Conservation (phyloP, 1,140 invertebrate genomes). For the Drosophila micromelanica region DNA sequence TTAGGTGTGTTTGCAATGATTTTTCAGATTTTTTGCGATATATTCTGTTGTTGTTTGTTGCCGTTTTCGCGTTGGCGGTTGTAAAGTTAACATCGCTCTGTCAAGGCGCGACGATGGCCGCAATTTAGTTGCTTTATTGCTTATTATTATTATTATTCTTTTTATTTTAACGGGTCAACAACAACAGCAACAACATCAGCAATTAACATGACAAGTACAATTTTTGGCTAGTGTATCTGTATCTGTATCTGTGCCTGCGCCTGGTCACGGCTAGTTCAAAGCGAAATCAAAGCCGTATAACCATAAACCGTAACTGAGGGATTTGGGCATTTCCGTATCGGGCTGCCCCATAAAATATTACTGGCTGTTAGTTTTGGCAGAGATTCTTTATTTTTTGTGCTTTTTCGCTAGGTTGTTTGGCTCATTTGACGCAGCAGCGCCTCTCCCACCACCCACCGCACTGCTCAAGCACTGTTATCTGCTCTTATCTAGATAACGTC, state of each 20-base stretch:
- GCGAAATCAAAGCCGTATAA: conserved; percentile 73
- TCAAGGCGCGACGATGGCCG: conserved; percentile 21
- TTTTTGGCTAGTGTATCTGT: conserved; percentile 19
- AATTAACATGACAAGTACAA: conserved; percentile 46
- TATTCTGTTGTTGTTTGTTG: conserved; percentile 8
- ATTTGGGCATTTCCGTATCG: conserved; percentile 43
- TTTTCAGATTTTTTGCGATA: conserved; percentile 55
- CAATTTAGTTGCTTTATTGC: conserved; percentile 39
- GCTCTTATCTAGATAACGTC: conserved; percentile 70
- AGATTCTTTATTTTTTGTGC: conserved; percentile 63
- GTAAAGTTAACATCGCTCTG: conserved; percentile 37
- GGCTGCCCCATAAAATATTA: conserved; percentile 57
- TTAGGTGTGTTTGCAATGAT: conserved; percentile 72
- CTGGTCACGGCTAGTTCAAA: conserved; percentile 64
- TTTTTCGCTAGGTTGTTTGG: neutral
- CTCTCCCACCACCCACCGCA: neutral
- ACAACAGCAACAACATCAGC: conserved; percentile 10
- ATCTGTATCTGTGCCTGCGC: conserved; percentile 18
- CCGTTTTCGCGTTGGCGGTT: conserved; percentile 20
- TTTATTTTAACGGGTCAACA: conserved; percentile 22
- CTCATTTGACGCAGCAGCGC: too few relatives aligned
- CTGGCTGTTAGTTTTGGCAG: conserved; percentile 54
- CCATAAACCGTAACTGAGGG: conserved; percentile 47
- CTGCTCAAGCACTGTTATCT: conserved; percentile 57
- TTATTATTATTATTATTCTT: conserved; percentile 38